A percentile compares a stretch with the other conserved stretches of the same genome.
Conservation (phyloP, 2,797 vertebrate genomes). For the Epinephelus coioides region DNA sequence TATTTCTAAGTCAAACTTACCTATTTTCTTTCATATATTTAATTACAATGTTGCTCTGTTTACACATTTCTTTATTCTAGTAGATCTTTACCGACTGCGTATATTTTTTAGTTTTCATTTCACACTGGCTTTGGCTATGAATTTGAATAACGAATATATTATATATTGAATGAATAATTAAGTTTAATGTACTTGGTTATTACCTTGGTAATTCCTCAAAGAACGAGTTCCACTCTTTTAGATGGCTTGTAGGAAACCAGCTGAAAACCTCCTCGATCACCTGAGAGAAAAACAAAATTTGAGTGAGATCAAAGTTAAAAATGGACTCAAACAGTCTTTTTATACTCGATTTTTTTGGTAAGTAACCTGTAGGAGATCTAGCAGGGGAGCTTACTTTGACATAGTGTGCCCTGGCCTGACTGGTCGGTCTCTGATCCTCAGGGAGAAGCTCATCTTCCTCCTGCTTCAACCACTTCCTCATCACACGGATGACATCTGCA, state of each 20-base stretch:
- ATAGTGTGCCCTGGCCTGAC: constrained; percentile 78
- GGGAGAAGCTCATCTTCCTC: constrained; percentile 74
- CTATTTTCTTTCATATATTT: no score
- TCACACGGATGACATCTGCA: constrained; percentile 79
- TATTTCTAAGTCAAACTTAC: no score
- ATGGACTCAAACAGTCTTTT: not conserved
- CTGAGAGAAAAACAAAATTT: constrained; percentile 72
- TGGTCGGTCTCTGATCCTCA: constrained; percentile 69
- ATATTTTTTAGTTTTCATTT: no score
- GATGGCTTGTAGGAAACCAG: constrained; percentile 87
- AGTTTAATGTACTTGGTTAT: not conserved
- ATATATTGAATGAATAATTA: not conserved
- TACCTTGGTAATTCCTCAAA: constrained; percentile 87
- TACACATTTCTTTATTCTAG: no score
- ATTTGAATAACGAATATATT: not conserved
- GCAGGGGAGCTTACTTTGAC: constrained; percentile 77
- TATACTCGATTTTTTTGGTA: not conserved
- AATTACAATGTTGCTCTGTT: no score
- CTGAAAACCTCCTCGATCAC: constrained; percentile 88
- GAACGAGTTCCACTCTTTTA: constrained; percentile 86
- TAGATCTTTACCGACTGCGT: no score
- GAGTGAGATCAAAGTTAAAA: not conserved
- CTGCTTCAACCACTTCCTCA: constrained; percentile 75
- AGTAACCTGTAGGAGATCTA: not conserved
- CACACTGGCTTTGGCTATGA: no score